Percentiles rank a stretch among this genome's conserved stretches.
These are phyloP conservation scores for Cosmopolites sordidus DNA, from an alignment of 2,888 invertebrate genomes.

Conservation along the genomic window DNA sequence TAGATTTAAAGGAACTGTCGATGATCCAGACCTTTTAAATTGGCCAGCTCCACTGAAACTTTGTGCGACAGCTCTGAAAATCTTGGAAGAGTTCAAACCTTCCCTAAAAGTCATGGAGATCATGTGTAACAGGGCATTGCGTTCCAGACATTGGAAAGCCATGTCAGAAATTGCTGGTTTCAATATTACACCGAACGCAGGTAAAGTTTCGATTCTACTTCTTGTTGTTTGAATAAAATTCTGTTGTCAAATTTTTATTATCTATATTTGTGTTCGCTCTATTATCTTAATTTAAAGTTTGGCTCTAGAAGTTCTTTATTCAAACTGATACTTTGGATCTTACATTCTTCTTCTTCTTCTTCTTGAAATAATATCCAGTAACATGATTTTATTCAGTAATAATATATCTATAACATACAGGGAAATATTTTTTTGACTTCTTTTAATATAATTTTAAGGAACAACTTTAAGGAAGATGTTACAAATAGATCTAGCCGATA, in stretches of 20 bases:
- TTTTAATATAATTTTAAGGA: slow-evolving; percentile 41
- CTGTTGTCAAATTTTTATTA: too few species aligned
- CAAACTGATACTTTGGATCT: too few species aligned
- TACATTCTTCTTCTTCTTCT: too few species aligned
- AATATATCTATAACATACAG: too few species aligned
- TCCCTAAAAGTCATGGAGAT: slow-evolving; percentile 79
- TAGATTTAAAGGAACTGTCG: slow-evolving; percentile 54
- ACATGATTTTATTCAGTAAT: too few species aligned
- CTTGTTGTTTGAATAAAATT: too few species aligned
- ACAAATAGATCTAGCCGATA: slow-evolving; percentile 62
- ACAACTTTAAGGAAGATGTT: slow-evolving; percentile 77
- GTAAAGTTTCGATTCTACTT: background rate
- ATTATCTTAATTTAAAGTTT: too few species aligned
- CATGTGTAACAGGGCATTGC: slow-evolving; percentile 79
- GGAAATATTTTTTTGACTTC: too few species aligned
- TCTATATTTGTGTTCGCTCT: too few species aligned
- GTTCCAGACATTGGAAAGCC: slow-evolving; percentile 77
- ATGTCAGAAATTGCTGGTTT: slow-evolving; percentile 73
- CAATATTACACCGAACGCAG: slow-evolving; percentile 65
- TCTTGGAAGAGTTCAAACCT: slow-evolving; percentile 66
- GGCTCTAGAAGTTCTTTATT: too few species aligned
- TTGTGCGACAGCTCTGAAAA: slow-evolving; percentile 59
- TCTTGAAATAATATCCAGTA: too few species aligned
- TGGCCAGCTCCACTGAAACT: slow-evolving; percentile 78
- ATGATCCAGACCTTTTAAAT: slow-evolving; percentile 73